phyloP scores from a whole-genome alignment of 1,140 invertebrate genomes.

The Formica exsecta region DNA sequence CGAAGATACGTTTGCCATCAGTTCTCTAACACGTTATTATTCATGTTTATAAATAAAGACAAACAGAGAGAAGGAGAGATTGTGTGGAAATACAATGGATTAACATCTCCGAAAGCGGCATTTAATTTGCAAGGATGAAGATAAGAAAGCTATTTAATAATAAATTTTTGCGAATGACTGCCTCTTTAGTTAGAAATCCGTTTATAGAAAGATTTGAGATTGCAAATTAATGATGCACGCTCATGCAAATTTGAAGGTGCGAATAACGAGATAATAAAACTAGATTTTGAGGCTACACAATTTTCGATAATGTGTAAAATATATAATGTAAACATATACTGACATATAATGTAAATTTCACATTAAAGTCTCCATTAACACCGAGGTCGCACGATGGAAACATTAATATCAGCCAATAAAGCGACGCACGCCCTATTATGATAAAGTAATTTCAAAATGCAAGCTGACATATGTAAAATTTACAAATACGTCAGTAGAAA shows the following conservation, averaged over 20 bases:
- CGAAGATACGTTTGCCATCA: neutral
- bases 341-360: slow-evolving; percentile 29
- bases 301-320: neutral
- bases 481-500: neutral
- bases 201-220: neutral
- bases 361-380: slow-evolving; percentile 31
- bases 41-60: neutral
- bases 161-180: neutral
- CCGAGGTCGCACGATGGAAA: neutral
- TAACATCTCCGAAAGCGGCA: neutral
- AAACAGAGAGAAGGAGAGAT: neutral
- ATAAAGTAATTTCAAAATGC: slow-evolving; percentile 35
- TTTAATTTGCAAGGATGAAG: neutral
- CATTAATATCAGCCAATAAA: slow-evolving; percentile 42
- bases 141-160: neutral
- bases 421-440: neutral
- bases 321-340: neutral
- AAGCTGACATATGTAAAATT: slow-evolving; percentile 20
- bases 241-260: neutral
- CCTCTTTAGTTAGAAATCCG: neutral
- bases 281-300: neutral
- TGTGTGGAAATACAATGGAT: neutral
- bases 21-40: neutral
- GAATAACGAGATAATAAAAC: neutral
- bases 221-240: neutral